Percentiles rank a stretch among this genome's conserved stretches.
phyloP scores from a whole-genome alignment of 2,113 vertebrate genomes.

The Oxyura jamaicensis region DNA sequence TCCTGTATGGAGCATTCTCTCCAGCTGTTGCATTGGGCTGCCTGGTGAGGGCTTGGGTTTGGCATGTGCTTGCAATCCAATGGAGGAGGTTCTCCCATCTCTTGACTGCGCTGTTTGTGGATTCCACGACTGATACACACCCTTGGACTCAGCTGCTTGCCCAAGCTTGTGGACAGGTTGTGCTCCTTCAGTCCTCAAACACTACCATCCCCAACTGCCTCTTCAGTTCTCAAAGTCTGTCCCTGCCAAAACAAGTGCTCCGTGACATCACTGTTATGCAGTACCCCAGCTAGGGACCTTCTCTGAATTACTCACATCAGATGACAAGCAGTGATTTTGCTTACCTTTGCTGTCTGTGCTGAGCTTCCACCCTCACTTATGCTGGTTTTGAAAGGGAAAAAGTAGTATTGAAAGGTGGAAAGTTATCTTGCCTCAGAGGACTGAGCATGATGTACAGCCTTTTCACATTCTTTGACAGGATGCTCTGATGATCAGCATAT shows the following conservation, averaged over 20 bases:
- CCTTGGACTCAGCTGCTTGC: background rate
- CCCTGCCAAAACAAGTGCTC: background rate
- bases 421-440: background rate
- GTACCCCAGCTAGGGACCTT: background rate
- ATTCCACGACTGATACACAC: background rate
- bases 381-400: background rate
- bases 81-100: accelerated
- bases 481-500: background rate
- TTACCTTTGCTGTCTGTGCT: background rate
- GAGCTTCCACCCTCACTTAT: accelerated
- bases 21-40: background rate
- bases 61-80: accelerated
- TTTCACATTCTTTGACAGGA: background rate
- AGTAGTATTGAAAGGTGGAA: background rate
- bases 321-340: background rate
- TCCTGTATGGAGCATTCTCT: background rate
- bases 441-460: accelerated
- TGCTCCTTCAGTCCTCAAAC: accelerated
- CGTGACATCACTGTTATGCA: accelerated
- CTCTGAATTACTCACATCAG: background rate
- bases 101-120: background rate
- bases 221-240: background rate
- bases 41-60: accelerated
- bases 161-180: background rate
- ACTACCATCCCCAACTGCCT: accelerated